Evolutionary conservation across 2,797 vertebrate species (phyloP).

Genomic region (Lagorchestes hirsutus): DNA sequence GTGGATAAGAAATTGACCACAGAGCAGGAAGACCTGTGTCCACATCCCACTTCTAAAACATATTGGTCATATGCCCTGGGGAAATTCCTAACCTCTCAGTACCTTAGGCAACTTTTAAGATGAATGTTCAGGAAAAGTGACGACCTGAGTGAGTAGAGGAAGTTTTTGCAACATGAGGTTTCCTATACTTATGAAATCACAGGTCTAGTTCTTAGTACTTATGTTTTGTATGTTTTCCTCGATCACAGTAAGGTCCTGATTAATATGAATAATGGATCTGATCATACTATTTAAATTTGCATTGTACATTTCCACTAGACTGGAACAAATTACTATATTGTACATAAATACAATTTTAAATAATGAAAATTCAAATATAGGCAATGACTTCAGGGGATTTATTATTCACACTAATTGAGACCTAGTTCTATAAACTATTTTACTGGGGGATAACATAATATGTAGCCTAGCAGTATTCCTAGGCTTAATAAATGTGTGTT

Average conservation of each 20-base stretch:
- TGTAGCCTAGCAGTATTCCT: neutral
- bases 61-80: neutral
- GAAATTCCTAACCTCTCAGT: neutral
- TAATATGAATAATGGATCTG: neutral
- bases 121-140: neutral
- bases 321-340: neutral
- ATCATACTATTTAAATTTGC: neutral
- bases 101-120: neutral
- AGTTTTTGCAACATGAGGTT: neutral
- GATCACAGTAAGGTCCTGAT: neutral
- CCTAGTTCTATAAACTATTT: neutral
- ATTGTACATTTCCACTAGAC: neutral
- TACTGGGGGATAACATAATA: neutral
- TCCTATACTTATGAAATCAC: neutral
- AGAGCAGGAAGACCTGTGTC: neutral
- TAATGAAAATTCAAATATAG: neutral
- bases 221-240: neutral
- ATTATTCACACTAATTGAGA: neutral
- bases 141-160: neutral
- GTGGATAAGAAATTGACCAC: neutral
- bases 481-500: neutral
- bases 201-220: neutral
- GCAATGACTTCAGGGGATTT: neutral
- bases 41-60: neutral
- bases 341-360: neutral